Evolutionary conservation across 30 jellyfish, hydroid and myxozoan species (phyloP), one percentile per base, ranked within the genome.

Genomic region (Euphysa ruthae): DNA sequence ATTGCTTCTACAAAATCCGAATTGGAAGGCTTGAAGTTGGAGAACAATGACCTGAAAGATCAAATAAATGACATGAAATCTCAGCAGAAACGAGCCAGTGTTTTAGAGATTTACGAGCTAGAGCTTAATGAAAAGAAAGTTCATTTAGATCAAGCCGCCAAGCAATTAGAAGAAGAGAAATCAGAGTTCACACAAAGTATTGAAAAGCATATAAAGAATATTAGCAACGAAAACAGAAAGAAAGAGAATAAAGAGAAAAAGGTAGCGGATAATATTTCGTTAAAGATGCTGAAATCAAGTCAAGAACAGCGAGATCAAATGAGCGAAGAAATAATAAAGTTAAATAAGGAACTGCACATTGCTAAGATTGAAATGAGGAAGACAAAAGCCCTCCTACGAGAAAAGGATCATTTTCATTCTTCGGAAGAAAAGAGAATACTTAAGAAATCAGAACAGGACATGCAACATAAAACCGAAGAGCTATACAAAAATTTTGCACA

Each of bases 391-490:
- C 3, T 75, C 5, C 15, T 73, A 0, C 75, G 63, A 8, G 83
- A 78, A 21, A 44, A 38, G 31, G 78, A 60, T 35, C 66, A 55
- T 10, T 93, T 75, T 19, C 14, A 66, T 52, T 63, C 70, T 50
- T 54, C 71, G 51, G 94, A 78, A 49, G 69, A 78, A 51, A 79
- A 78, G 29, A 26, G 63, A 16, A 61, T 90, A 69, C 31, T 90
- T 25, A 71, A 43, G 32, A 90, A 70, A 23, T 55, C 61, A 24
- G 98, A 90, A 54, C 69, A 70, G 1, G 95, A 82, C 28, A 70
- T 70, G 18, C 70, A 79, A 52, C 61, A 62, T 24, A 81, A 56
- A 43, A 46, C 76, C 24, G 95, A 81, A 34, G 98, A 90, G 32
- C 38, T 75, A 51, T 55, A 61, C 24, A 82, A 43, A 66, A 27